Evolutionary conservation across 2,888 invertebrate genomes (phyloP).

Genomic region (Ennomos fuscantarius): DNA sequence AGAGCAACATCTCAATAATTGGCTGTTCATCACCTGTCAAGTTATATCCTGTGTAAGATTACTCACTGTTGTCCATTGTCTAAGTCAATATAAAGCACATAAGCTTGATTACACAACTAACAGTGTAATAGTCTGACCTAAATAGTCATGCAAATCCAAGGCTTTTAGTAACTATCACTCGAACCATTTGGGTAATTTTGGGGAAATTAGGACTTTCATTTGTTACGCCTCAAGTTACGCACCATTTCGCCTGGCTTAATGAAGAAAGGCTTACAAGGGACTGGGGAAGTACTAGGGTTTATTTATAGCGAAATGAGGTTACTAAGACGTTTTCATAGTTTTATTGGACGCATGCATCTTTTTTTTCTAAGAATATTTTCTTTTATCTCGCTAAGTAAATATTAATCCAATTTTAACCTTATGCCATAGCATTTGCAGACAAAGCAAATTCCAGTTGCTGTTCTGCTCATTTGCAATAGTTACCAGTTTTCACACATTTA

Average conservation of each 20-base stretch:
- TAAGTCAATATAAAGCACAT: slow-evolving; percentile 15
- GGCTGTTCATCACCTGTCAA: background rate
- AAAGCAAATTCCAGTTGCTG: no score
- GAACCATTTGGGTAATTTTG: slow-evolving; percentile 48
- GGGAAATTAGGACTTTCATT: slow-evolving; percentile 43
- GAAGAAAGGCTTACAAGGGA: slow-evolving; percentile 34
- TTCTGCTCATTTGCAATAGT: no score
- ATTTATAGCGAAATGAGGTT: slow-evolving; percentile 16
- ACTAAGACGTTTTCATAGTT: background rate
- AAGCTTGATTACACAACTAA: slow-evolving; percentile 36
- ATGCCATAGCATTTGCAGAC: no score
- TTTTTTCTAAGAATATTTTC: no score
- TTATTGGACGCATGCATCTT: no score
- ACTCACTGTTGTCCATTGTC: slow-evolving; percentile 9
- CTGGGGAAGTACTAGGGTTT: slow-evolving; percentile 10
- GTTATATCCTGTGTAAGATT: background rate
- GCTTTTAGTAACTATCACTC: slow-evolving; percentile 48
- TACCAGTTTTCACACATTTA: no score
- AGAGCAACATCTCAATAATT: background rate
- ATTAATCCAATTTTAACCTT: no score
- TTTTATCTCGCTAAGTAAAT: no score
- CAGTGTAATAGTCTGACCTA: slow-evolving; percentile 56
- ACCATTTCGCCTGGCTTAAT: slow-evolving; percentile 29
- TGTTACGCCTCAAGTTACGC: slow-evolving; percentile 24
- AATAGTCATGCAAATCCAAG: slow-evolving; percentile 55